A percentile compares a stretch with the other conserved stretches of the same genome.
Conservation (phyloP, 2,797 vertebrate genomes). For the Danionella dracula region DNA sequence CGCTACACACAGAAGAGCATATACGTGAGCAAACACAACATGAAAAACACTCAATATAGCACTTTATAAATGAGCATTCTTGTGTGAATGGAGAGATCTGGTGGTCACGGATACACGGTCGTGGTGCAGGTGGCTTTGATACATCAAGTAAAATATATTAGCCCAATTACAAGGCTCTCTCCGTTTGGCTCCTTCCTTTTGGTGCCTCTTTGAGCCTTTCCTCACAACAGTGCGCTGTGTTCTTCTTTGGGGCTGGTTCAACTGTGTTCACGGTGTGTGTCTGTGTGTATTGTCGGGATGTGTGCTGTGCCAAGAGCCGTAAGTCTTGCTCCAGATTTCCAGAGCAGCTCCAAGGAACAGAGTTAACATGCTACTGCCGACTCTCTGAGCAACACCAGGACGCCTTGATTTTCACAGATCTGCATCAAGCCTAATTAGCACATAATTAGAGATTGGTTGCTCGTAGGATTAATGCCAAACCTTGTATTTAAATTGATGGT, state of each 20-base stretch:
- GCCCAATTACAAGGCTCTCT: conserved; percentile 12
- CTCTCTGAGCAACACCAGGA: not conserved
- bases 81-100: not conserved
- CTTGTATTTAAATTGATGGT: not conserved
- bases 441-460: not conserved
- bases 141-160: conserved; percentile 31
- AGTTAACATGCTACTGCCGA: conserved; percentile 10
- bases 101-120: conserved; percentile 5
- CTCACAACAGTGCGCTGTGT: conserved; percentile 28
- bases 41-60: not conserved
- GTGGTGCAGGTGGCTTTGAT: conserved; percentile 29
- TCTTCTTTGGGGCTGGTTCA: conserved; percentile 1
- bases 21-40: conserved; percentile 22
- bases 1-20: conserved; percentile 78
- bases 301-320: conserved; percentile 17
- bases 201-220: not conserved
- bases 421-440: conserved; percentile 3
- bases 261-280: not conserved
- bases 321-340: conserved; percentile 22
- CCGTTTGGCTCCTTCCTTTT: not conserved
- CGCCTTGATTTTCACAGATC: not conserved
- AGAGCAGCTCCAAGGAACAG: conserved; percentile 5
- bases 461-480: not conserved
- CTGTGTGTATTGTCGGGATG: conserved; percentile 7
- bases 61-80: not conserved